Evolutionary conservation across 2,888 invertebrate genomes (phyloP).

Genomic region (Blomia tropicalis): DNA sequence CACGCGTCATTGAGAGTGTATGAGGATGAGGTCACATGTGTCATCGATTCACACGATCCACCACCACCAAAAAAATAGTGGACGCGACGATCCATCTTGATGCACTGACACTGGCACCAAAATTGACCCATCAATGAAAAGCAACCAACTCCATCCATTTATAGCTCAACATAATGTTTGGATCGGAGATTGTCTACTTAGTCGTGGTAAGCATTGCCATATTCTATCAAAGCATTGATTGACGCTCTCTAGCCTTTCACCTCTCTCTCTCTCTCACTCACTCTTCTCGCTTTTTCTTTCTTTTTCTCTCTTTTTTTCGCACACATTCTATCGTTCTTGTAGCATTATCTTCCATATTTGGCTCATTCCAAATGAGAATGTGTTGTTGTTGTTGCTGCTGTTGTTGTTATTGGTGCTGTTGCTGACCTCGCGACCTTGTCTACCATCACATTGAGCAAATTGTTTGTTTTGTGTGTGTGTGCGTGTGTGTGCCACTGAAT

Average conservation of each 20-base stretch:
- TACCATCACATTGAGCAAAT: background rate
- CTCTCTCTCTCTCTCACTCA: background rate
- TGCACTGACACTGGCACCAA: background rate
- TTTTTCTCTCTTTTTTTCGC: too few relatives aligned
- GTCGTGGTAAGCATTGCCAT: background rate
- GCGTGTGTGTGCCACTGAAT: too few relatives aligned
- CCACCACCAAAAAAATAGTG: too few relatives aligned
- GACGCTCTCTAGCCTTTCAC: background rate
- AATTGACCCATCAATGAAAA: background rate
- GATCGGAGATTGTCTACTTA: background rate
- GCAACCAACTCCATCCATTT: background rate
- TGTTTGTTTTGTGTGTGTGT: slow-evolving; percentile 1
- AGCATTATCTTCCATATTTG: too few relatives aligned
- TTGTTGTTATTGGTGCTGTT: background rate
- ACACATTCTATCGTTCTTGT: too few relatives aligned
- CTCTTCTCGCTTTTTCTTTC: too few relatives aligned
- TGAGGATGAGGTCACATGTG: slow-evolving; percentile 8
- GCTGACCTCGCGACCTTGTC: slow-evolving; percentile 14
- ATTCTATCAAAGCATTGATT: background rate
- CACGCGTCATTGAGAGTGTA: background rate
- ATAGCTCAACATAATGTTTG: too few relatives aligned
- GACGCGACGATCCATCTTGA: background rate
- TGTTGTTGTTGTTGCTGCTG: background rate
- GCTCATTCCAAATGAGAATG: too few relatives aligned
- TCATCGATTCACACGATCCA: slow-evolving; percentile 13